These are phyloP conservation scores for Oncorhynchus kisutch DNA, from an alignment of 2,113 vertebrate species.

Conservation along the genomic window DNA sequence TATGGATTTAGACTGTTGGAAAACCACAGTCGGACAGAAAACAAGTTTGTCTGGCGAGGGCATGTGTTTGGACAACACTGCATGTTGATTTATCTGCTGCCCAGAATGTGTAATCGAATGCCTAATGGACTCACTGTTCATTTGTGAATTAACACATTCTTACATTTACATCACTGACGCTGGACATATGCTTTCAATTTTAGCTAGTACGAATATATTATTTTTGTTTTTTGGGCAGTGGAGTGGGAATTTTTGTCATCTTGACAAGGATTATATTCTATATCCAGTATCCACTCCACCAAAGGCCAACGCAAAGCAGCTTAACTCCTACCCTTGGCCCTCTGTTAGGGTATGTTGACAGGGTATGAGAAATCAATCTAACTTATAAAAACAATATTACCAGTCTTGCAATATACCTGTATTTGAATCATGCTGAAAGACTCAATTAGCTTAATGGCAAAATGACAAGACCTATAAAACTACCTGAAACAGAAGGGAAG, in stretches of 20 bases:
- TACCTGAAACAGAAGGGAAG: no score
- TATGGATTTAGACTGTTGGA: conserved; percentile 66
- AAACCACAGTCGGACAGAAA: conserved; percentile 70
- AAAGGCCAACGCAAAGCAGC: conserved; percentile 29
- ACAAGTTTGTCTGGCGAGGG: conserved; percentile 56
- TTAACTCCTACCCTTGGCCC: conserved; percentile 11
- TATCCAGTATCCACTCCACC: conserved; percentile 20
- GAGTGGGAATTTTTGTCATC: conserved; percentile 51
- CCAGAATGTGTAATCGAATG: conserved; percentile 60
- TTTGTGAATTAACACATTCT: conserved; percentile 68
- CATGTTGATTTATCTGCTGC: conserved; percentile 66
- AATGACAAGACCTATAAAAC: no score
- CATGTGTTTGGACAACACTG: conserved; percentile 62
- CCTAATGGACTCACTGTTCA: conserved; percentile 71
- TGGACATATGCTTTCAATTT: conserved; percentile 48
- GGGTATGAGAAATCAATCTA: background rate
- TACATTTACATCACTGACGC: conserved; percentile 57
- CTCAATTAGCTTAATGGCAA: background rate
- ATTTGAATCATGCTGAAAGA: background rate
- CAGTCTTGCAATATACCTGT: background rate
- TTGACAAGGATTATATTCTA: conserved; percentile 35
- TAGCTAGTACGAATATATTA: conserved; percentile 35
- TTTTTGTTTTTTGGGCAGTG: conserved; percentile 41
- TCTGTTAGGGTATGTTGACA: conserved; percentile 10
- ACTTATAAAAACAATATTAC: background rate